Base-by-base conservation (phyloP, 2,113 vertebrate species). In the Actinemys pallida region DNA sequence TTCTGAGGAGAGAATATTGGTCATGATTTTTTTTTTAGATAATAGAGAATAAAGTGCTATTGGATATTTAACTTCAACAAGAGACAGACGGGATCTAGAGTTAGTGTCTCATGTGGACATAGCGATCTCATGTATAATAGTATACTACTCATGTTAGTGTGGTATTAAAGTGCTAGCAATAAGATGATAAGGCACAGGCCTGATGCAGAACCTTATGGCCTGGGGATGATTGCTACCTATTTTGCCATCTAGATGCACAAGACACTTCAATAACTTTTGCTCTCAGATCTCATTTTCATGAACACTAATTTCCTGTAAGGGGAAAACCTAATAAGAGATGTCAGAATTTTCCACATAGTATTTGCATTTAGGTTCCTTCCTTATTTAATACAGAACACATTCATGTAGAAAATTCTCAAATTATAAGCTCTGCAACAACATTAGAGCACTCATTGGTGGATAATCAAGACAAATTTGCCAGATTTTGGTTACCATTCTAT, bases 401-500 rank as follows among this genome's bases (percentile, higher is more conserved):
- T 65, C 79, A 85, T 88, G 75, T 93, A 69, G 83, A 50, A 29
- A 90, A 95, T 81, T 87, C 85, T 96, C 62, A 94, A 92, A 95
- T 69, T 69, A 69, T 69, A 69, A 69, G 96, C 89, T 92, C 86
- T 95, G 56, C 93, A 93, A 85, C 92, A 85, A 3, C 57, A 5
- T 79, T 59, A 93, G 59, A 54, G 35, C 20, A 1, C 78, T 11
- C 93, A 90, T 96, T 92, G 93, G 90, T 85, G 93, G 90, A 88
- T 93, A 96, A 97, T 95, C 93, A 96, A 75, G 87, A 5, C 86
- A 94, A 83, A 95, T 91, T 42, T 57, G 13, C 79, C 80, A 22
- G 4, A 39, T 94, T 81, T 81, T 83, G 45, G 78, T 93, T 72
- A 35, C 17, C 52, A 65, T 85, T 89, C 86, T 85, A 35, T 69